Base-by-base conservation (phyloP, 1,140 invertebrate genomes). In the Heliothis subflexa region DNA sequence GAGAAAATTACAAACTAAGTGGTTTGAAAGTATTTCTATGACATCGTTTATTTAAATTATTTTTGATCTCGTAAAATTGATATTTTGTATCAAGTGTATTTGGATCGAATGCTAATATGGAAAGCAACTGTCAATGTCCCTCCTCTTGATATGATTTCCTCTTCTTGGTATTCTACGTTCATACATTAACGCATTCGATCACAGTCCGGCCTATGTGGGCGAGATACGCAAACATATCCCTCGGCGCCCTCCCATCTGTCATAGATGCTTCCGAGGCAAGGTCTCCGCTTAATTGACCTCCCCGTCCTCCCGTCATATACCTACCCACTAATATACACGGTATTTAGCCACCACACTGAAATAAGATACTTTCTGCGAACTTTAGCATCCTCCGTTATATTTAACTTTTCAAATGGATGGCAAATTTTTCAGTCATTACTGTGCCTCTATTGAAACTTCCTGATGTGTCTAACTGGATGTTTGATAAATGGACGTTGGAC, bases 211-310 rank as follows among this genome's bases (percentile, higher is more conserved):
- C 64, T 66, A 49, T 71, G 68, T 54, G 52, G 68, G 49, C 62
- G 62, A 66, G 54, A 73, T 68, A 55, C 47, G 70, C 76, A 80
- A 78, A 80, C 78, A 78, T 62, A 47, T 70, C 66, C 47, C 47
- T 72, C 68, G 18, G 62, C 66, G 62, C 85, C 82, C 78, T 81
- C 80, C 82, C 85, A 88, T 88, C 83, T 86, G 85, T 88, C 87
- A 88, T 82, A 73, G 54, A 54, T 74, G 79, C 83, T 85, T 86
- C 85, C 83, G 87, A 82, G 83, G 49, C 79, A 78, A 68, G 73
- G 50, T 40, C 78, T 78, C 81, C 71, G 80, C 83, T 86, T 86
- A 88, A 87, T 90, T 88, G 84, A 85, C 83, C 83, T 84, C 78
- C 62, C 75, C 68, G 50, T 28, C 76, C 78, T 74, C 61, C 25